Base-by-base conservation (phyloP, 64 coral and sea anemone genomes). In the Montipora foliosa region DNA sequence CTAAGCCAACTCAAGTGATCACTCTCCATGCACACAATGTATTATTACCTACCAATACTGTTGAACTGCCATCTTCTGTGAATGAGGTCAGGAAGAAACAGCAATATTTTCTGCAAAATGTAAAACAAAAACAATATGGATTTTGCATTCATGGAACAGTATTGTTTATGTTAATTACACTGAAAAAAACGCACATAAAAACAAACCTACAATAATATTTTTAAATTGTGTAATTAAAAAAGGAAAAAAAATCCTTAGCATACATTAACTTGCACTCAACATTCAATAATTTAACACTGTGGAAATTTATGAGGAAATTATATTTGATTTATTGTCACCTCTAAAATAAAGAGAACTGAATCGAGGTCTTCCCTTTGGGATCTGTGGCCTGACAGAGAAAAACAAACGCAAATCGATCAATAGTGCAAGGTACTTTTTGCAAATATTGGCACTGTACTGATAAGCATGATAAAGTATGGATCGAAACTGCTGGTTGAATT, bases 1-100 rank as follows among this genome's bases (percentile, higher is more conserved):
- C 11, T 57, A 57, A 57, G 11, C 11, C 53, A 37, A 37, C 37
- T 55, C 14, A 64, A 64, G 4, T 64, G 61, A 64, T 55, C 5
- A 14, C 61, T 15, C 61, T 64, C 5, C 47, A 50, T 14, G 19
- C 16, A 58, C 48, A 67, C 15, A 81, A 67, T 29, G 46, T 20
- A 67, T 1, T n/a, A 84, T 84, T 92, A 95, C 94, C 94, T 94
- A 98, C 97, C 97, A 24, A 98, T 94, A 60, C 97, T 98, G 89
- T 95, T 67, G 82, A 98, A 98, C 64, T 96, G 95, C 97, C 97
- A 98, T 94, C 97, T 77, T 71, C 83, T 95, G 71, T 96, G 97
- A 16, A 98, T 60, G 13, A 98, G 80, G 25, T 98, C 97, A 47
- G 97, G 97, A 55, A 98, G 92, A 82, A 94, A 90, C 10, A 95